These are phyloP conservation scores for Bergia sp. DNA, from an alignment of 92 coral and sea anemone species.

Conservation along the genomic window DNA sequence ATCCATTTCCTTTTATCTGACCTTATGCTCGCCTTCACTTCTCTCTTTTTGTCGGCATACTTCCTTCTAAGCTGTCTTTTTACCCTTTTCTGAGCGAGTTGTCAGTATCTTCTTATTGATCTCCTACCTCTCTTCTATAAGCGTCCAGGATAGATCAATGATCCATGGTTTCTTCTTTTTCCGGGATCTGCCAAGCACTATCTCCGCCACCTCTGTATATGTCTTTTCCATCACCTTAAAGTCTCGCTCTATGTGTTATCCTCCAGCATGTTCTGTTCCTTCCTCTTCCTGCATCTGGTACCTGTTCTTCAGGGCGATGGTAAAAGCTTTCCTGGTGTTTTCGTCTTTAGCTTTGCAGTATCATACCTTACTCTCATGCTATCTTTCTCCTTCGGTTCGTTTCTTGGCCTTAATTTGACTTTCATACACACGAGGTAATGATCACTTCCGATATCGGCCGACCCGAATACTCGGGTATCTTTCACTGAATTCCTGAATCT, in stretches of 20 bases:
- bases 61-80: not conserved
- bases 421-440: conserved; percentile 43
- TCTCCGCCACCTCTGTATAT: not conserved
- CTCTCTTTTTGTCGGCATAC: not conserved
- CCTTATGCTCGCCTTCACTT: conserved; percentile 49
- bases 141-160: not conserved
- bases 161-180: not conserved
- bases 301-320: conserved; percentile 45
- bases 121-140: not conserved
- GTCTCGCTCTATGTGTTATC: not conserved
- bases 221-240: not conserved
- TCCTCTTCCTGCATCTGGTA: conserved; percentile 36
- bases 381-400: conserved; percentile 23
- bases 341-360: conserved; percentile 31
- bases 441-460: conserved; percentile 64
- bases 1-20: not conserved
- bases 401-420: conserved; percentile 46
- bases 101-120: not conserved
- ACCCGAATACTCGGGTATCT: conserved; percentile 56
- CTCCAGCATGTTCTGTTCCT: conserved; percentile 1
- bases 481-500: conserved; percentile 52
- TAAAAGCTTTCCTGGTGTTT: conserved; percentile 47
- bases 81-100: conserved; percentile 7
- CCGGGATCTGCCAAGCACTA: not conserved
- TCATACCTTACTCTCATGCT: conserved; percentile 46